Percentiles rank a stretch among this genome's conserved stretches.
phyloP scores from a whole-genome alignment of 2,797 vertebrate genomes.

The Megaceryle alcyon region DNA sequence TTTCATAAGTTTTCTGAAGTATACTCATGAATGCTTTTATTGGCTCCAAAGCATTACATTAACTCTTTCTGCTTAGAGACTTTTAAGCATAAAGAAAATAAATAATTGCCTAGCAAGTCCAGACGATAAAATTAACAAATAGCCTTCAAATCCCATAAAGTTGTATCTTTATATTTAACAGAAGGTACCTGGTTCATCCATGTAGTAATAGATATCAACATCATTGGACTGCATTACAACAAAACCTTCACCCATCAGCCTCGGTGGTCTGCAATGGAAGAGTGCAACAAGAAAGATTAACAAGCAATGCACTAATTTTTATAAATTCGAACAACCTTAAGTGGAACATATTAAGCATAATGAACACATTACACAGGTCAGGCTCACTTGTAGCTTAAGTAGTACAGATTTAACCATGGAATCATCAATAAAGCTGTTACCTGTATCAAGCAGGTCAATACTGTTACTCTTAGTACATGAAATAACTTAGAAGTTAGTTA shows the following conservation, averaged over 20 bases:
- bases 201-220: conserved; percentile 98
- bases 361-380: background rate
- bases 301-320: background rate
- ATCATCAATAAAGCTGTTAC: background rate
- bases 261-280: conserved; percentile 84
- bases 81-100: background rate
- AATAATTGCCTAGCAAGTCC: background rate
- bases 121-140: background rate
- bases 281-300: background rate
- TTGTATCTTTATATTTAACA: background rate
- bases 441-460: background rate
- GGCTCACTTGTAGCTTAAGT: background rate
- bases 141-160: background rate
- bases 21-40: background rate
- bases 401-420: background rate
- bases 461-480: background rate
- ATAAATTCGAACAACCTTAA: background rate
- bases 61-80: background rate
- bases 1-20: background rate
- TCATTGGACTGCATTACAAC: conserved; percentile 99
- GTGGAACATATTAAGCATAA: background rate
- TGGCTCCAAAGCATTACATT: background rate
- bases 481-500: background rate
- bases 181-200: conserved; percentile 94
- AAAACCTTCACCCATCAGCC: conserved; percentile 98